These are phyloP conservation scores for Diacarnus erythraeanus DNA, from an alignment of 37 sponge, comb jelly and placozoan species.

Conservation along the genomic window DNA sequence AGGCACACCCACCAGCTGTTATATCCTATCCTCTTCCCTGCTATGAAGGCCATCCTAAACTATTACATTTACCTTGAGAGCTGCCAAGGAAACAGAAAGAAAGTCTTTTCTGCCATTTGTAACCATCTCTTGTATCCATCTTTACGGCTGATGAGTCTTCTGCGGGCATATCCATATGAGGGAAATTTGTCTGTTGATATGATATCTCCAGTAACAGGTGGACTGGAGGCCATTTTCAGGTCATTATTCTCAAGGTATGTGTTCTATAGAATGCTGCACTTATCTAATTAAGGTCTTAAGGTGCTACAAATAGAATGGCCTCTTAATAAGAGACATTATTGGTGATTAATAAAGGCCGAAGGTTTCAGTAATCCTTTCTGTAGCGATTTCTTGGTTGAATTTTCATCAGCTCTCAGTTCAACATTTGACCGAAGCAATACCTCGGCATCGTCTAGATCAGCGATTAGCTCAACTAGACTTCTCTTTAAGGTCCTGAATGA, in stretches of 20 bases:
- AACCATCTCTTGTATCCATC: conserved; percentile 24
- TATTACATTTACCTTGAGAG: conserved; percentile 36
- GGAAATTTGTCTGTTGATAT: background rate
- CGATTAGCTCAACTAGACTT: conserved; percentile 2
- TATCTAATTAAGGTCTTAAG: background rate
- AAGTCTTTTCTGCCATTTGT: conserved; percentile 40
- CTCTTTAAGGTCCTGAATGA: background rate
- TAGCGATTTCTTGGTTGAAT: conserved; percentile 39
- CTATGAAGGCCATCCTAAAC: background rate
- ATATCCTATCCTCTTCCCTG: background rate
- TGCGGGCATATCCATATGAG: background rate
- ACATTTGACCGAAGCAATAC: background rate
- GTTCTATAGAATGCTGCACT: background rate
- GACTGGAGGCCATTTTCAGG: conserved; percentile 1
- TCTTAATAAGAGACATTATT: background rate
- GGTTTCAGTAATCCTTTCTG: background rate
- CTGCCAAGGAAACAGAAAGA: conserved; percentile 58
- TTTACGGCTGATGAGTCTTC: background rate
- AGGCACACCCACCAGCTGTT: background rate
- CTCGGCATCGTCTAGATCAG: background rate
- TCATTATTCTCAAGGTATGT: conserved; percentile 31
- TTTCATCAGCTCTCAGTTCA: conserved; percentile 23
- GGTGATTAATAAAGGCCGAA: background rate
- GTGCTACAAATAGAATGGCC: background rate
- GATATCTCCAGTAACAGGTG: background rate